Evolutionary conservation across 2,797 vertebrate genomes (phyloP).

Genomic region (Peromyscus eremicus): DNA sequence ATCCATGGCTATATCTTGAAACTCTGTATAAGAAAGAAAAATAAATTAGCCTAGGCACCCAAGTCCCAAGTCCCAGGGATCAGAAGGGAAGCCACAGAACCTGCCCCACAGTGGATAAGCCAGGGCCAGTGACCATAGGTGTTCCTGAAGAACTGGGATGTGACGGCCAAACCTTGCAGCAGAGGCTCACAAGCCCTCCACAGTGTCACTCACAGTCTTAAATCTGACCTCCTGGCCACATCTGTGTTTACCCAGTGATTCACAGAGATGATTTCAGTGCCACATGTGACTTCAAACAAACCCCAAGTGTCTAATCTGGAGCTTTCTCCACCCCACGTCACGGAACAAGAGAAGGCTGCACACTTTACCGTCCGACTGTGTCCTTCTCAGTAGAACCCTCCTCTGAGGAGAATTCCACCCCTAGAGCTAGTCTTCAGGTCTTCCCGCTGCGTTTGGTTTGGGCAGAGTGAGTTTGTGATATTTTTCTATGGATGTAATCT

Average conservation of each 20-base stretch:
- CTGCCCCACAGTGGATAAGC: rapidly evolving
- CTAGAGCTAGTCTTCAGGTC: constrained; percentile 14
- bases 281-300: constrained; percentile 43
- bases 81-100: not conserved
- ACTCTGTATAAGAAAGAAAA: not conserved
- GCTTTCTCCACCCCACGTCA: constrained; percentile 23
- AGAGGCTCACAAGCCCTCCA: not conserved
- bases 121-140: not conserved
- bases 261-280: constrained; percentile 41
- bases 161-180: not conserved
- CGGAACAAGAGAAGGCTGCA: not conserved
- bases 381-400: not conserved
- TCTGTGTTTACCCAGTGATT: constrained; percentile 63
- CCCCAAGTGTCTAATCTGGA: constrained; percentile 16
- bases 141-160: not conserved
- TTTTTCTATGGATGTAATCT: not conserved
- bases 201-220: not conserved
- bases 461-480: not conserved
- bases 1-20: not conserved
- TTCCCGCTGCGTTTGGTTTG: not conserved
- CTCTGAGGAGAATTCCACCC: not conserved
- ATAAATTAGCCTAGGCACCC: not conserved
- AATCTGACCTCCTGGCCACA: constrained; percentile 4
- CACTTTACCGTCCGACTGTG: not conserved
- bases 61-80: not conserved